A percentile compares a stretch with the other conserved stretches of the same genome.
These are phyloP conservation scores for Netelia virgata DNA, from an alignment of 2,888 invertebrate species.

Conservation along the genomic window DNA sequence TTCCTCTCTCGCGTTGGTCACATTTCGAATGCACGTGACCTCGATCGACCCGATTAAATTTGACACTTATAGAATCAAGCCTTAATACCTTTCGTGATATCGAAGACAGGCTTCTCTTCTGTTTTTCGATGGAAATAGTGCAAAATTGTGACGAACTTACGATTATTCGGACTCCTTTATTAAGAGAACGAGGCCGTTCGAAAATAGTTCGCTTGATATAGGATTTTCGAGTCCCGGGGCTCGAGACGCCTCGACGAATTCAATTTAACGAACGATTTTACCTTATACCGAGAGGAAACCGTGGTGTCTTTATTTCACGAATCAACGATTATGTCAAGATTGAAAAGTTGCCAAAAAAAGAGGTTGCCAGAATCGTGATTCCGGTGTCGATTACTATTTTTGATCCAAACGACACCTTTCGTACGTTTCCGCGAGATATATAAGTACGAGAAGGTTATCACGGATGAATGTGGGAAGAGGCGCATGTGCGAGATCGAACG, in stretches of 20 bases:
- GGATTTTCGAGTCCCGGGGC: background rate
- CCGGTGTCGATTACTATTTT: background rate
- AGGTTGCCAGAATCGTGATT: background rate
- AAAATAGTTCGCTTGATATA: slow-evolving; percentile 9
- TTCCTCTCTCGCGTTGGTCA: background rate
- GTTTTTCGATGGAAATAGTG: background rate
- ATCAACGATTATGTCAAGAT: slow-evolving; percentile 1
- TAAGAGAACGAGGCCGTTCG: background rate
- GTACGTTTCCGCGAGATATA: background rate
- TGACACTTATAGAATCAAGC: background rate
- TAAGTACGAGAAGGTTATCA: background rate
- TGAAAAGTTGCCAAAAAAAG: background rate
- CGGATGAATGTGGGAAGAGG: slow-evolving; percentile 17
- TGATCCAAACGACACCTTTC: background rate
- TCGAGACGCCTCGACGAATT: background rate
- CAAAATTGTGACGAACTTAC: background rate
- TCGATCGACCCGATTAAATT: slow-evolving; percentile 11
- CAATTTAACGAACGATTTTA: background rate
- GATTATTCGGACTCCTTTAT: slow-evolving; percentile 8
- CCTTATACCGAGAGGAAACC: background rate
- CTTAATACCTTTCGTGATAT: slow-evolving; percentile 7
- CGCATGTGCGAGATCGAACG: slow-evolving; percentile 29
- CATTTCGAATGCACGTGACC: slow-evolving; percentile 8
- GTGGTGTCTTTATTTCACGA: background rate
- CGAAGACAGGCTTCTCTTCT: background rate